These are phyloP conservation scores for Lophotis ruficrista DNA, from an alignment of 2,113 vertebrate species.

Conservation along the genomic window DNA sequence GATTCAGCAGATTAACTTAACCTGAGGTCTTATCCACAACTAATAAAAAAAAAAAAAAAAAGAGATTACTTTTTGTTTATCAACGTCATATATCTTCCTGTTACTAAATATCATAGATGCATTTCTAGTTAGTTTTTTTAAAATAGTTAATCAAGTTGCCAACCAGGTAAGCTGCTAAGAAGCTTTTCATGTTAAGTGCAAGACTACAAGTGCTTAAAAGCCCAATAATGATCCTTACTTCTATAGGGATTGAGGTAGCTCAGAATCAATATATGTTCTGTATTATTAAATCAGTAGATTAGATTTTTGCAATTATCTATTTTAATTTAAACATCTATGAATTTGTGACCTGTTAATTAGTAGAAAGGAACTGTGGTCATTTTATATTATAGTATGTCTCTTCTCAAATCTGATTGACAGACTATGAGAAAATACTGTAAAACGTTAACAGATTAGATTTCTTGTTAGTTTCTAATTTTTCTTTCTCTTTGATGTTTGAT, in stretches of 20 bases:
- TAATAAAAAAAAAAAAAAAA: neutral
- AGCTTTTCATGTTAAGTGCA: neutral
- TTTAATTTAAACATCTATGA: neutral
- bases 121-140: neutral
- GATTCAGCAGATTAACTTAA: neutral
- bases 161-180: neutral
- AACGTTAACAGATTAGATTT: neutral
- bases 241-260: neutral
- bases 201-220: neutral
- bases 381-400: neutral
- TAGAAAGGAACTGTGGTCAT: neutral
- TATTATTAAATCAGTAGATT: neutral
- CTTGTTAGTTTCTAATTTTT: neutral
- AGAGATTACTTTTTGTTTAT: neutral
- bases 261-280: neutral
- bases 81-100: neutral
- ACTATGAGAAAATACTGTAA: neutral
- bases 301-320: neutral
- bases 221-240: neutral
- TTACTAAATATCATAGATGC: neutral
- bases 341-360: neutral
- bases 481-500: neutral
- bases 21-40: neutral
- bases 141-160: neutral
- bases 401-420: neutral